phyloP scores from a whole-genome alignment of 2,113 vertebrate genomes.

The Nerophis lumbriciformis region DNA sequence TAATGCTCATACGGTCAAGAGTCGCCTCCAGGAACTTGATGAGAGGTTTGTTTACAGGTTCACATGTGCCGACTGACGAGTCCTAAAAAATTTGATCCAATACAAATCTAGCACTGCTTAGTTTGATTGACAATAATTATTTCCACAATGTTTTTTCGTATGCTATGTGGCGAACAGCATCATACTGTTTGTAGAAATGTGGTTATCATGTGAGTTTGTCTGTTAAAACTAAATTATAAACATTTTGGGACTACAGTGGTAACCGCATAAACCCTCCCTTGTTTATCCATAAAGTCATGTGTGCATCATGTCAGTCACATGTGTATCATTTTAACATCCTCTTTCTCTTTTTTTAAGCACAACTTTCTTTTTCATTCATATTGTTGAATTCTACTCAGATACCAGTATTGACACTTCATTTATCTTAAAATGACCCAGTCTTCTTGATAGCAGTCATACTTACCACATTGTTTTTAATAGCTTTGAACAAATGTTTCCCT shows the following conservation, averaged over 20 bases:
- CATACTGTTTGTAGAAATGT: too few relatives aligned
- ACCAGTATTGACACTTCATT: background rate
- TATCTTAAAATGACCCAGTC: background rate
- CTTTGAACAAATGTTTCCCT: background rate
- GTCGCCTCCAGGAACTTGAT: constrained; percentile 90
- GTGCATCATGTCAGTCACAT: background rate
- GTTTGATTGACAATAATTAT: background rate
- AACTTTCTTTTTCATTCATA: background rate
- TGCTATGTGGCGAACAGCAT: too few relatives aligned
- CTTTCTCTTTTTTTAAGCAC: background rate
- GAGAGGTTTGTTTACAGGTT: constrained; percentile 78
- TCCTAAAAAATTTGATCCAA: too few relatives aligned
- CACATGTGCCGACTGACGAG: too few relatives aligned
- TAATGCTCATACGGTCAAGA: constrained; percentile 89
- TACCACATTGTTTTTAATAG: background rate
- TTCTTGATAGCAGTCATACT: background rate
- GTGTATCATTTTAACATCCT: background rate
- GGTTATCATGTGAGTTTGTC: too few relatives aligned
- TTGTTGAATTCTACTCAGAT: background rate
- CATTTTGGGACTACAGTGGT: constrained; percentile 2
- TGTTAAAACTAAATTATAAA: background rate
- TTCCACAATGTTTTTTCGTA: too few relatives aligned
- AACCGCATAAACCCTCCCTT: background rate
- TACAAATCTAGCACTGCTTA: too few relatives aligned
- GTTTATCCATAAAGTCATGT: constrained; percentile 11